Evolutionary conservation across 1,140 invertebrate genomes (phyloP).

Genomic region (Panulirus ornatus): DNA sequence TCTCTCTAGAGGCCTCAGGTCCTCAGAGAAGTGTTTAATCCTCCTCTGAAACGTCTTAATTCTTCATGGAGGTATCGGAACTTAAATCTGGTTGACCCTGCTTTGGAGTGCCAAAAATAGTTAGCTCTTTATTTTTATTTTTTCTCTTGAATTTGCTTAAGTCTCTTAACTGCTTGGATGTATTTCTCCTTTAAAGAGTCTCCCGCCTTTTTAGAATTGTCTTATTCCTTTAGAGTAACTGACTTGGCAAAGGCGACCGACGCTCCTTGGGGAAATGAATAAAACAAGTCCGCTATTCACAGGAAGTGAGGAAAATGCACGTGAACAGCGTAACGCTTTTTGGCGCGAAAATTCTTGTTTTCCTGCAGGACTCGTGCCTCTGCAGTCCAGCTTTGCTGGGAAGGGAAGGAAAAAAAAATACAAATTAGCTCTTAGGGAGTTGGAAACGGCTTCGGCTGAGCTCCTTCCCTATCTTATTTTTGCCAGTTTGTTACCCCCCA

Average conservation of each 20-base stretch:
- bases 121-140: too few relatives aligned
- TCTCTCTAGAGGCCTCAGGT: slow-evolving; percentile 1
- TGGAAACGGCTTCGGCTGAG: neutral
- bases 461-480: neutral
- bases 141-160: too few relatives aligned
- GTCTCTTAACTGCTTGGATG: too few relatives aligned
- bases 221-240: too few relatives aligned
- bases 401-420: too few relatives aligned
- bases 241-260: neutral
- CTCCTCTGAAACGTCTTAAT: neutral
- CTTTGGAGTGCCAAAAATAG: too few relatives aligned
- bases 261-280: neutral
- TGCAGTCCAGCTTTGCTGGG: neutral
- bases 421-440: neutral
- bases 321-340: slow-evolving; percentile 3
- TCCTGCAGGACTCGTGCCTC: neutral
- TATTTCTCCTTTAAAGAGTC: too few relatives aligned
- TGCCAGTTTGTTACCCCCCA: too few relatives aligned
- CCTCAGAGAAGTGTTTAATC: neutral
- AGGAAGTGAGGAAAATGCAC: neutral
- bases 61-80: too few relatives aligned
- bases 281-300: neutral
- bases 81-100: too few relatives aligned
- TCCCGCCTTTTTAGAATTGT: too few relatives aligned
- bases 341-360: neutral